Evolutionary conservation across 2,888 invertebrate species (phyloP), one percentile per base, ranked within the genome.

Genomic region (Bombylius major): DNA sequence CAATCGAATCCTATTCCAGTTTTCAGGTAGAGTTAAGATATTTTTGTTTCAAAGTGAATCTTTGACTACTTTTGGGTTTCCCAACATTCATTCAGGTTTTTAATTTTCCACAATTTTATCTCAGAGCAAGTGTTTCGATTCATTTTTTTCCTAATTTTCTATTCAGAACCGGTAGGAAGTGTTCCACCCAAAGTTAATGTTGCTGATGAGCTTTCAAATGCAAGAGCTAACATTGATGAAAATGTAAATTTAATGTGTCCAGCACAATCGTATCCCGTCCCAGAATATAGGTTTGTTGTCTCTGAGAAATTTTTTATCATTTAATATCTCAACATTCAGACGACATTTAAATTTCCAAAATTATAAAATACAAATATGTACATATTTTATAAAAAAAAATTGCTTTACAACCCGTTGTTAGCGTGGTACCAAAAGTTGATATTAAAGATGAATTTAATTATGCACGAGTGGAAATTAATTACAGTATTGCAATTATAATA

Each of bases 221-320:
- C 81, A 80, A 69, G 70, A 55, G 62, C 68, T 53, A 68, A 70
- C 61, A 65, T 75, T 65, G 75, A 75, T 58, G 66, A 69, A 59
- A 78, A 78, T 68, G 77, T 83, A 66, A 82, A 84, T 48, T 75
- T 87, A 67, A 75, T 84, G 65, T 87, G 87, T 73, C 86, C 86
- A 53, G 85, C 86, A 8, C 87, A 87, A 74, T 85, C 84, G 14
- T 87, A 79, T 73, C 87, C 87, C 55, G 82, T 85, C 66, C 86
- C 84, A 67, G 69, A 78, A 63, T 80, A 82, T 78, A 82, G 82
- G 83, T 58, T 55, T 23, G 14, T 14, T n/a, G 9, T n/a, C 39
- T 39, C 23, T 23, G 23, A 3, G 23, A 23, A 23, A 23, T 23
- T 23, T 23, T 23, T 23, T 23, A 23, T 23, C 1, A 23, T 23